phyloP scores from a whole-genome alignment of 1,140 invertebrate species.

The Scaptomyza hsui region DNA sequence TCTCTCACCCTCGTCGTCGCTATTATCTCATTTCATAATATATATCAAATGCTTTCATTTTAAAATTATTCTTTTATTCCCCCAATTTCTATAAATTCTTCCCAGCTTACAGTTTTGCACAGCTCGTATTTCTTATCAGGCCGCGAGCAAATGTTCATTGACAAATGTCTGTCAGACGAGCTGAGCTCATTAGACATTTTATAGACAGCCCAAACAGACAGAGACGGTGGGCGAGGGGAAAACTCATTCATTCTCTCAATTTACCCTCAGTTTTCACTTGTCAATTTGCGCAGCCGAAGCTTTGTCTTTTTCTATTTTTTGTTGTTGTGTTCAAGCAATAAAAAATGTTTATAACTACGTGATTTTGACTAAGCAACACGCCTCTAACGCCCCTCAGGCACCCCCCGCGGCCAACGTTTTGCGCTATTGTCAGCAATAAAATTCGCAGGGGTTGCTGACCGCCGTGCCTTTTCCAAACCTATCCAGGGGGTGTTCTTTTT shows the following conservation, averaged over 20 bases:
- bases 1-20: not conserved
- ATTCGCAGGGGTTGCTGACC: conserved; percentile 59
- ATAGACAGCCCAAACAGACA: conserved; percentile 15
- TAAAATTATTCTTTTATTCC: conserved; percentile 27
- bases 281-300: conserved; percentile 58
- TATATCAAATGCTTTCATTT: conserved; percentile 26
- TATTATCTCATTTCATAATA: conserved; percentile 21
- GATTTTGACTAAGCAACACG: conserved; percentile 75
- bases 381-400: conserved; percentile 19
- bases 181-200: conserved; percentile 74
- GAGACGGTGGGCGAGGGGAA: not conserved
- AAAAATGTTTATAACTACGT: conserved; percentile 74
- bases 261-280: conserved; percentile 34
- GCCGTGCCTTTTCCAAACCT: too few relatives aligned
- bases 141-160: conserved; percentile 51
- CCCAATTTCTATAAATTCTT: not conserved
- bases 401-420: conserved; percentile 41
- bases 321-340: conserved; percentile 57
- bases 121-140: conserved; percentile 47
- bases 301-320: conserved; percentile 41
- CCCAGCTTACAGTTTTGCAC: conserved; percentile 12
- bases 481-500: conserved; percentile 18
- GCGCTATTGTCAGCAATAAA: conserved; percentile 74
- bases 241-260: conserved; percentile 35
- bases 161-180: conserved; percentile 71